Evolutionary conservation across 2,888 invertebrate genomes (phyloP).

Genomic region (Rhingia rostrata): DNA sequence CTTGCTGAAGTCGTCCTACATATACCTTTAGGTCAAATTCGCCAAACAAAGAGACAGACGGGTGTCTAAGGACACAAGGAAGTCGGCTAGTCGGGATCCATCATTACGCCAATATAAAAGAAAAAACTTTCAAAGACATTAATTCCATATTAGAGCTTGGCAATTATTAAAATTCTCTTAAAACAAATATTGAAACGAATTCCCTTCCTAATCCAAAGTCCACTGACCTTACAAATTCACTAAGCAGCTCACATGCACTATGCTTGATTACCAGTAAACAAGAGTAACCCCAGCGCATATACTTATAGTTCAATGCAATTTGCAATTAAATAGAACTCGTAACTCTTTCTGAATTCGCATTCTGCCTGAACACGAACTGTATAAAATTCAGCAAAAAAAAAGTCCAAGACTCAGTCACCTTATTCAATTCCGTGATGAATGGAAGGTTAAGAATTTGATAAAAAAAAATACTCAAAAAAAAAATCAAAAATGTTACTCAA

Average conservation of each 20-base stretch:
- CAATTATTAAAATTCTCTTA: no score
- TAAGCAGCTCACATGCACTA: constrained; percentile 24
- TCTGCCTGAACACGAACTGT: constrained; percentile 12
- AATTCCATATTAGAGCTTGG: no score
- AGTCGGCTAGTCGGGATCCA: no score
- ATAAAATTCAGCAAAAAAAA: constrained; percentile 18
- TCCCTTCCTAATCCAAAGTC: constrained; percentile 36
- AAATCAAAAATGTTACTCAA: constrained; percentile 35
- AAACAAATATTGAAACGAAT: no score
- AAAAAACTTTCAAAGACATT: no score
- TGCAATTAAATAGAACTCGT: constrained; percentile 52
- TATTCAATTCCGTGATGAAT: constrained; percentile 37
- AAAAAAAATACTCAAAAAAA: constrained; percentile 5
- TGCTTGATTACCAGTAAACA: constrained; percentile 20
- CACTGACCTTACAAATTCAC: constrained; percentile 36
- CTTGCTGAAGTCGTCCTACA: no score
- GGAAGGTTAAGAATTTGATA: constrained; percentile 11
- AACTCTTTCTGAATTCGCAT: constrained; percentile 23
- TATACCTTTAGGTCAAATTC: no score
- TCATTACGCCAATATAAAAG: no score
- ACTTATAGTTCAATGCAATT: constrained; percentile 22
- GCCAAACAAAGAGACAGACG: no score
- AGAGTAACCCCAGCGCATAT: constrained; percentile 31
- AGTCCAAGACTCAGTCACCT: neutral
- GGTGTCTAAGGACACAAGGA: no score